Evolutionary conservation across 2,797 vertebrate genomes (phyloP).

Genomic region (Tapirus indicus): DNA sequence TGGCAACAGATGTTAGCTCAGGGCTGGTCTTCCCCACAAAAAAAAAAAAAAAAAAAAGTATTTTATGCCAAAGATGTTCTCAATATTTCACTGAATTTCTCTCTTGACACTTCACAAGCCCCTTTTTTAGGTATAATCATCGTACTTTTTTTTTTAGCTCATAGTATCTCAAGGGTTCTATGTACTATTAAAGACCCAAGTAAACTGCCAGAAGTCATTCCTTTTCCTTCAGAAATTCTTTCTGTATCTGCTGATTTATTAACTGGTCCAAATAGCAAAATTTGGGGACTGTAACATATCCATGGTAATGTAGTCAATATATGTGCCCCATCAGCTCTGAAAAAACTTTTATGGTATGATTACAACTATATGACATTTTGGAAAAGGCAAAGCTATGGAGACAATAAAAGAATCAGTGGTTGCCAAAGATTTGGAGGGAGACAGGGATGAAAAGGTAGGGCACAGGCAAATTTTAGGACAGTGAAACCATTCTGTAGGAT

Average conservation of each 20-base stretch:
- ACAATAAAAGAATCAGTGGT: background rate
- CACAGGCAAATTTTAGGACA: background rate
- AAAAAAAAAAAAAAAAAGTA: too few species aligned
- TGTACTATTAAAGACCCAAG: background rate
- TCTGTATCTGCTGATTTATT: background rate
- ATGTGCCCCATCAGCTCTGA: background rate
- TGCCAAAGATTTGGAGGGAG: background rate
- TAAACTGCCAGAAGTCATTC: background rate
- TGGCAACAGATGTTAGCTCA: too few species aligned
- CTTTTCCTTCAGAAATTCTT: background rate
- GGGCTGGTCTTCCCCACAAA: too few species aligned
- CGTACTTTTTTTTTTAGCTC: background rate
- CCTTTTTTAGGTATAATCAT: background rate
- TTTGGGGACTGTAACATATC: background rate
- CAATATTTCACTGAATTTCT: background rate
- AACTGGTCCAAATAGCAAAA: background rate
- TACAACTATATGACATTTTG: background rate
- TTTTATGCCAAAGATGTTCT: conserved; percentile 17
- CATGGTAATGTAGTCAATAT: background rate
- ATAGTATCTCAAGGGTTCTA: background rate
- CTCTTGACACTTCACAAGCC: background rate
- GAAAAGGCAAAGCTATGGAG: background rate
- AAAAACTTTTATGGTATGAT: background rate
- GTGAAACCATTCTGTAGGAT: background rate
- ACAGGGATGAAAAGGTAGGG: accelerated